Evolutionary conservation across 64 coral and sea anemone genomes (phyloP).

Genomic region (Platygyra sinensis): DNA sequence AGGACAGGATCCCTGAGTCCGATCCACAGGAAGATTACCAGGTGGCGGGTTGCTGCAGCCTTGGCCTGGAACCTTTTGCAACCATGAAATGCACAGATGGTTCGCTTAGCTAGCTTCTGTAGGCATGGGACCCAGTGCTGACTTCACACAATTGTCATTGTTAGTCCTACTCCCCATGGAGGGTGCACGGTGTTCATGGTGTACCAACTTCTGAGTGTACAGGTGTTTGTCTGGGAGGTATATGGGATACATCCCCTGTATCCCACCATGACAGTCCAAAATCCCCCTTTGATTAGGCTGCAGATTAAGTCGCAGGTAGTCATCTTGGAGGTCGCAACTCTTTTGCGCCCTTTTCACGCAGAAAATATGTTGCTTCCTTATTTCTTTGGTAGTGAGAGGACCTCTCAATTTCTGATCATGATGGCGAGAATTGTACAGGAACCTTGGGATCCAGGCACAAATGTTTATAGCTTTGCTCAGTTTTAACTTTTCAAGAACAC

Average conservation of each 20-base stretch:
- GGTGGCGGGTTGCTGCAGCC: slow-evolving; percentile 31
- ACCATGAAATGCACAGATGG: slow-evolving; percentile 21
- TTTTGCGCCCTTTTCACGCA: background rate
- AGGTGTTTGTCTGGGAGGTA: slow-evolving; percentile 15
- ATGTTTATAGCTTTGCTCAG: slow-evolving; percentile 1
- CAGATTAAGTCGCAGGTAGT: slow-evolving; percentile 17
- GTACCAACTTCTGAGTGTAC: slow-evolving; percentile 7
- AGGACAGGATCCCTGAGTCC: slow-evolving; percentile 13
- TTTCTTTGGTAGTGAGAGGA: background rate
- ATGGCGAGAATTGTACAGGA: background rate
- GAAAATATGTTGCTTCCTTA: background rate
- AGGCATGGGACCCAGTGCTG: slow-evolving; percentile 55
- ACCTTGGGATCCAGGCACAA: background rate
- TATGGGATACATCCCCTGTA: too few relatives aligned
- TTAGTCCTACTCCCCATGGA: slow-evolving; percentile 52
- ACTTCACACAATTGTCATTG: slow-evolving; percentile 67
- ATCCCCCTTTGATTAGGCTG: slow-evolving; percentile 10
- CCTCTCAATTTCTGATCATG: background rate
- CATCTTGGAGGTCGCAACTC: background rate
- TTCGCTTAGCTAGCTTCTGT: slow-evolving; percentile 17
- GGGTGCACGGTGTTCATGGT: background rate
- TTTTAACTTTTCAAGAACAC: background rate
- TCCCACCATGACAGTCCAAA: slow-evolving; percentile 36
- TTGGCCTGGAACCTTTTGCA: slow-evolving; percentile 56
- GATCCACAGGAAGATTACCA: background rate